Evolutionary conservation across 37 sponge, comb jelly and placozoan genomes (phyloP).

Genomic region (Spongilla lacustris): DNA sequence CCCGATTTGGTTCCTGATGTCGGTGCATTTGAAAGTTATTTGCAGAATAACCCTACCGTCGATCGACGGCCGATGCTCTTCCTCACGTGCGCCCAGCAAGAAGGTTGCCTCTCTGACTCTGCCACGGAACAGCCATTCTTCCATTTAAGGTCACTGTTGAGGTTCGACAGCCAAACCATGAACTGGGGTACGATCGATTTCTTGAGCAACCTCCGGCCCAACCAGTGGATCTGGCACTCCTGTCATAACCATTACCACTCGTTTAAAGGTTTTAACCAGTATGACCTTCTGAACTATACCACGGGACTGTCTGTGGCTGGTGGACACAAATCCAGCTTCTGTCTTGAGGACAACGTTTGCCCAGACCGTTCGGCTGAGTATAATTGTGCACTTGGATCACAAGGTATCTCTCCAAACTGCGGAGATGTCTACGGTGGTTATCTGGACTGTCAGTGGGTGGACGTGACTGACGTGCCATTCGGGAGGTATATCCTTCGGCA

Average conservation of each 20-base stretch:
- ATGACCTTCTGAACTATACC: conserved; percentile 35
- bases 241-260: conserved; percentile 84
- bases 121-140: neutral
- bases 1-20: conserved; percentile 84
- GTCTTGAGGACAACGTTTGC: conserved; percentile 70
- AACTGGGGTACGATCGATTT: conserved; percentile 69
- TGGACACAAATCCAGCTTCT: conserved; percentile 81
- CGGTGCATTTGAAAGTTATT: conserved; percentile 23
- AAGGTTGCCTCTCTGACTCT: conserved; percentile 16
- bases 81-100: conserved; percentile 83
- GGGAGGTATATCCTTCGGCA: conserved; percentile 71
- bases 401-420: conserved; percentile 84
- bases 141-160: conserved; percentile 33
- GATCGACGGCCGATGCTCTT: conserved; percentile 31
- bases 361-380: conserved; percentile 11
- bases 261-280: conserved; percentile 54
- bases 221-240: conserved; percentile 66
- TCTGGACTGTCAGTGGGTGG: conserved; percentile 96
- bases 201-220: conserved; percentile 3
- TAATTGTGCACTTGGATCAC: conserved; percentile 39
- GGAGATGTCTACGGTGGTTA: conserved; percentile 75
- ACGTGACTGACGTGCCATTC: conserved; percentile 67
- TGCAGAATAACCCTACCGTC: conserved; percentile 17
- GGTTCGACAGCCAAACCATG: conserved; percentile 58
- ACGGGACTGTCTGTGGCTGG: conserved; percentile 34